A percentile compares a stretch with the other conserved stretches of the same genome.
Conservation (phyloP, 1,140 invertebrate species). For the Nylanderia fulva region DNA sequence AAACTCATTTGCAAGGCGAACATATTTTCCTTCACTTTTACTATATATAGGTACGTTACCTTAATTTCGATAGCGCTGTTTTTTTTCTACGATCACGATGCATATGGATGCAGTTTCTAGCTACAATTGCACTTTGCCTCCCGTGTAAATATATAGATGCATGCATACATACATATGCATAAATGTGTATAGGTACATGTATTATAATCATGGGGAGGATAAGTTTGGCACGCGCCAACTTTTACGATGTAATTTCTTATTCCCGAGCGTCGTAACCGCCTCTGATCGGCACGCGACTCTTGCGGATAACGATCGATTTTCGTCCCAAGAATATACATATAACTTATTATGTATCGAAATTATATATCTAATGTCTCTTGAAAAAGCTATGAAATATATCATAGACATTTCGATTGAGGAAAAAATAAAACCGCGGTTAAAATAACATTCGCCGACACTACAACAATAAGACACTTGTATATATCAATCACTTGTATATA, state of each 20-base stretch:
- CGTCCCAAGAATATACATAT: slow-evolving; percentile 30
- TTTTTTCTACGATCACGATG: slow-evolving; percentile 68
- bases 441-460: neutral
- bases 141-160: too few relatives aligned
- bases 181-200: neutral
- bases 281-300: slow-evolving; percentile 67
- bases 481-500: neutral
- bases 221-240: slow-evolving; percentile 66
- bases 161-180: slow-evolving; percentile 22
- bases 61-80: slow-evolving; percentile 71
- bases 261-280: slow-evolving; percentile 68
- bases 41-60: slow-evolving; percentile 24
- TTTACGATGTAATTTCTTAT: slow-evolving; percentile 73
- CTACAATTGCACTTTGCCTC: too few relatives aligned
- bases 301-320: slow-evolving; percentile 61
- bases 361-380: neutral
- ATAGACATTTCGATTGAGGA: neutral
- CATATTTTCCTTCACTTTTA: slow-evolving; percentile 15
- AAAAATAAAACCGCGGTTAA: neutral
- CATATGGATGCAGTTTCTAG: slow-evolving; percentile 67
- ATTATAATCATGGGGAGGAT: slow-evolving; percentile 21
- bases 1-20: slow-evolving; percentile 51
- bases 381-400: neutral
- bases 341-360: neutral
- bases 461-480: slow-evolving; percentile 8